Evolutionary conservation across 2,888 invertebrate species (phyloP), one percentile per base, ranked within the genome.

Genomic region (Ectemnius cavifrons): DNA sequence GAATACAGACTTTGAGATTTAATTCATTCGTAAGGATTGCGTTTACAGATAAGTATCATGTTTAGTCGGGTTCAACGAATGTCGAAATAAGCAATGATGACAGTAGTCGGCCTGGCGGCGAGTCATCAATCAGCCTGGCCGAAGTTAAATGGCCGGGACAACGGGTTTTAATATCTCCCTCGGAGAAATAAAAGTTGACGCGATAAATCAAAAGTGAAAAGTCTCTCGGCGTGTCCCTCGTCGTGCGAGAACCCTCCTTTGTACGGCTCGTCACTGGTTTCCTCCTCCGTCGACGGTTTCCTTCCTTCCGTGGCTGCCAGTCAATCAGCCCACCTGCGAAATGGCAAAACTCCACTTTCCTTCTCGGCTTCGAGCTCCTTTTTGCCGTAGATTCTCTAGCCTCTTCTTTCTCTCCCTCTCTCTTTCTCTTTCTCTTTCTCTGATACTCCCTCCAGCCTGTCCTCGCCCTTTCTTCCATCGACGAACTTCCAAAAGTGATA

Each of bases 191-290:
- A 90, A 90, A 90, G 90, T 90, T 90, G 80, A 84, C 84, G 86
- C 87, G 85, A 91, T 91, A 91, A 91, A 91, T 91, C 91, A 91
- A 91, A 91, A 88, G 89, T 90, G 89, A 89, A 90, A 90, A 91
- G 90, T 90, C 89, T 84, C 87, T 85, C 85, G 79, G 86, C 84
- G 83, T 67, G 65, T 70, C 68, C 72, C 73, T 69, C 69, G 66
- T 47, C 62, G 37, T 11, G 37, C 37, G 37, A 37, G 37, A 37
- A 37, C 61, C 57, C 57, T 68, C 72, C 60, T 69, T 79, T 56
- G 20, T 46, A 57, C 65, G 27, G 37, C 60, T 62, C 58, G 18
- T 57, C 64, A 27, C 61, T 45, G 73, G 71, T 76, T 75, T 58
- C 46, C 23, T 69, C 57, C 62, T 79, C 75, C 75, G 81, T 82